Evolutionary conservation across 2,888 invertebrate species (phyloP).

Genomic region (Sylvicola cinctus): DNA sequence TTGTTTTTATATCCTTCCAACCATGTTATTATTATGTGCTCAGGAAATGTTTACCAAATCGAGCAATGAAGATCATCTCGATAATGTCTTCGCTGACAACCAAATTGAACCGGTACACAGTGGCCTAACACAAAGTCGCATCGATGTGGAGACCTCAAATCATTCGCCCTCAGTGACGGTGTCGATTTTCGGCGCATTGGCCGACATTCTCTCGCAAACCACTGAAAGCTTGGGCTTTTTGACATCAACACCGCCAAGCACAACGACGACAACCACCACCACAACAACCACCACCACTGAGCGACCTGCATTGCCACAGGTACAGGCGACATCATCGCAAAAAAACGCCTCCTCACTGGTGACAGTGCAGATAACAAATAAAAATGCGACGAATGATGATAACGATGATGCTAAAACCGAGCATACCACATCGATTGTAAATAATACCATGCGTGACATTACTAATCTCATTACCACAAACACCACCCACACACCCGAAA

Average conservation of each 20-base stretch:
- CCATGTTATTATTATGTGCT: no score
- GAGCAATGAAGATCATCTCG: no score
- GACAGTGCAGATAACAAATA: conserved; percentile 11
- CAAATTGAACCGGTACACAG: conserved; percentile 12
- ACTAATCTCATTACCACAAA: conserved; percentile 12
- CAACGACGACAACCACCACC: conserved; percentile 9
- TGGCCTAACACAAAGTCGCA: conserved; percentile 13
- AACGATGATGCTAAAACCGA: conserved; percentile 4
- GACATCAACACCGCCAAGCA: conserved; percentile 10
- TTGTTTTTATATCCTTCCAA: no score
- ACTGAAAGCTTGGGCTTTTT: conserved; percentile 11
- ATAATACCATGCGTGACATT: conserved; percentile 7
- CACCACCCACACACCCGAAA: conserved; percentile 1
- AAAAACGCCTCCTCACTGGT: conserved; percentile 10
- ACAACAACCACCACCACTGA: conserved; percentile 10
- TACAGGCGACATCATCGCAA: conserved; percentile 10
- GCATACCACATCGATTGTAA: conserved; percentile 9
- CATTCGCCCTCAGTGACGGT: conserved; percentile 35
- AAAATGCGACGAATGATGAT: conserved; percentile 4
- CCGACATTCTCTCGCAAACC: conserved; percentile 28
- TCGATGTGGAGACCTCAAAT: conserved; percentile 34
- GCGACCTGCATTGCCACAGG: conserved; percentile 11
- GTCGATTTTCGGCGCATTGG: conserved; percentile 36
- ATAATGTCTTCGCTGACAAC: conserved; percentile 6
- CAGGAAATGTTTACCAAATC: no score